Evolutionary conservation across 2,797 vertebrate genomes (phyloP).

Genomic region (Fistularia commersonii): DNA sequence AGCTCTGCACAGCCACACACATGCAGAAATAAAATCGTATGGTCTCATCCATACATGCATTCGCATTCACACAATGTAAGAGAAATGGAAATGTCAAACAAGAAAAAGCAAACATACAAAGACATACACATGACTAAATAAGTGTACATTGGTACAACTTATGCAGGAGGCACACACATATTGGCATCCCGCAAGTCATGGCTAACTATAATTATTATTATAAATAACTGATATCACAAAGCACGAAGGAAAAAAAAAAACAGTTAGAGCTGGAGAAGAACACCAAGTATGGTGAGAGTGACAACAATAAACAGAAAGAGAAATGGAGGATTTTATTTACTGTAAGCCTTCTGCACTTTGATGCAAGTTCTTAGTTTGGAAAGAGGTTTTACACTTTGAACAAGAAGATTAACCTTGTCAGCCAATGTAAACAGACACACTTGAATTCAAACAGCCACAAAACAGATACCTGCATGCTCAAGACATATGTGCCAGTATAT

Average conservation of each 20-base stretch:
- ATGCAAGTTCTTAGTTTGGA: constrained; percentile 38
- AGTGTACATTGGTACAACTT: background rate
- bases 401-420: constrained; percentile 53
- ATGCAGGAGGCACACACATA: background rate
- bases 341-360: constrained; percentile 52
- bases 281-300: too few relatives aligned
- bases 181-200: too few relatives aligned
- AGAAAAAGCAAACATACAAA: constrained; percentile 25
- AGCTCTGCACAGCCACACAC: constrained; percentile 10
- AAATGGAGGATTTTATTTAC: constrained; percentile 42
- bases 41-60: constrained; percentile 26
- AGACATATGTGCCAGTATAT: constrained; percentile 8
- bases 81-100: constrained; percentile 45
- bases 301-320: constrained; percentile 23
- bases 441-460: constrained; percentile 24
- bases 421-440: constrained; percentile 38
- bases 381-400: constrained; percentile 54
- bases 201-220: too few relatives aligned
- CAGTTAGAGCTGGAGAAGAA: too few relatives aligned
- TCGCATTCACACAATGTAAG: constrained; percentile 16
- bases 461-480: constrained; percentile 5
- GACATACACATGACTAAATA: constrained; percentile 25
- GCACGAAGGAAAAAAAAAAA: too few relatives aligned
- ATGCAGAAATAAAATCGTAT: constrained; percentile 38
- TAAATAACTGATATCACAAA: too few relatives aligned